Conservation (phyloP, 2,888 invertebrate species). For the Taenaris catops region DNA sequence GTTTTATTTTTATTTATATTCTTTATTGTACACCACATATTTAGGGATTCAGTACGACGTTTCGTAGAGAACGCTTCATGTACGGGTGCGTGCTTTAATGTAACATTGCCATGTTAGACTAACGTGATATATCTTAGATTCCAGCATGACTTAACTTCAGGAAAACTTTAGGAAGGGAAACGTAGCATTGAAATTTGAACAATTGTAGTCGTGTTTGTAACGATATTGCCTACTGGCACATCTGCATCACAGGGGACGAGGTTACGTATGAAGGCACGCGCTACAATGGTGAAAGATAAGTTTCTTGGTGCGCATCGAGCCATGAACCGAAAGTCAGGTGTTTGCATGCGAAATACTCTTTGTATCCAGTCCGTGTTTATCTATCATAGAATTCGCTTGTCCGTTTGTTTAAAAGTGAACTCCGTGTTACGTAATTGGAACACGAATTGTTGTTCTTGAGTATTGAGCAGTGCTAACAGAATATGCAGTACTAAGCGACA, state of each 20-base stretch:
- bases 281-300: constrained; percentile 80
- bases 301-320: constrained; percentile 77
- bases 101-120: no score
- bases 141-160: no score
- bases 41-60: no score
- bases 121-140: no score
- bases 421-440: constrained; percentile 19
- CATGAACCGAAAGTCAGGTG: constrained; percentile 78
- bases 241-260: constrained; percentile 40
- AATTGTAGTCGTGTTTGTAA: no score
- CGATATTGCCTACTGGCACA: constrained; percentile 37
- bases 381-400: constrained; percentile 56
- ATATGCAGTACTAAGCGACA: no score
- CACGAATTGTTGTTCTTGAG: neutral
- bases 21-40: no score
- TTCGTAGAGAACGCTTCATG: no score
- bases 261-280: constrained; percentile 60
- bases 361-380: constrained; percentile 63
- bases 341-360: constrained; percentile 71
- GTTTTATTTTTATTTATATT: no score
- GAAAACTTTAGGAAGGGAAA: no score
- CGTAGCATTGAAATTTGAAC: no score
- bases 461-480: constrained; percentile 6
- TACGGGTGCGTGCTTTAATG: no score
- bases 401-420: constrained; percentile 31